phyloP scores from a whole-genome alignment of 2,888 invertebrate genomes.

The Cerastis rubricosa region DNA sequence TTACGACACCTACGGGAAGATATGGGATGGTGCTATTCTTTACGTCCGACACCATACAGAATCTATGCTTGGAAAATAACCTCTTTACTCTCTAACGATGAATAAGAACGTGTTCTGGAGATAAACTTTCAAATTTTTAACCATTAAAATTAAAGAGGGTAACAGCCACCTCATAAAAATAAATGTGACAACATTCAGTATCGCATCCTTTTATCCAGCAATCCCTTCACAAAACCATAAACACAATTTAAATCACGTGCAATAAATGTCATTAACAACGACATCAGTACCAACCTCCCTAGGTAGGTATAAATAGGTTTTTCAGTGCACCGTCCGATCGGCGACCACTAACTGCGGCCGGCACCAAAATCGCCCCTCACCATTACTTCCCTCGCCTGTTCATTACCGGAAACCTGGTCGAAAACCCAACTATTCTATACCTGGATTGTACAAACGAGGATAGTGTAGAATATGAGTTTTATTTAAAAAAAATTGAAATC shows the following conservation, averaged over 20 bases:
- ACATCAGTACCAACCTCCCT: conserved; percentile 10
- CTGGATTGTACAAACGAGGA: conserved; percentile 46
- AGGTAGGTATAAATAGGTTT: conserved; percentile 51
- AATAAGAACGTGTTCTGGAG: not conserved
- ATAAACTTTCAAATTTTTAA: not conserved
- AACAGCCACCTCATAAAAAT: not conserved
- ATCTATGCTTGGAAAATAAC: too few species aligned
- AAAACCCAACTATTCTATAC: conserved; percentile 64
- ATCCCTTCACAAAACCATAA: conserved; percentile 18
- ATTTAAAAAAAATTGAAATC: not conserved
- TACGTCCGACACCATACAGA: too few species aligned
- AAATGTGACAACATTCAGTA: not conserved
- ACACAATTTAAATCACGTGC: conserved; percentile 45
- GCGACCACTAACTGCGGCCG: conserved; percentile 71
- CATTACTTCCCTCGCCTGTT: conserved; percentile 74
- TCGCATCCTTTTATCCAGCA: conserved; percentile 2
- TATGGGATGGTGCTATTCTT: too few species aligned
- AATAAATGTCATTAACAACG: conserved; percentile 55
- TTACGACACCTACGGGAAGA: too few species aligned
- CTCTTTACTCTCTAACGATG: not conserved
- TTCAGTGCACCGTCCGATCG: conserved; percentile 57
- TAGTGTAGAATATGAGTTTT: not conserved
- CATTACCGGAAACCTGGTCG: conserved; percentile 76
- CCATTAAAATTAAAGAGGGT: not conserved
- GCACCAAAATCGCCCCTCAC: conserved; percentile 70